Conservation (phyloP, 2,113 vertebrate species). For the Nestor notabilis region DNA sequence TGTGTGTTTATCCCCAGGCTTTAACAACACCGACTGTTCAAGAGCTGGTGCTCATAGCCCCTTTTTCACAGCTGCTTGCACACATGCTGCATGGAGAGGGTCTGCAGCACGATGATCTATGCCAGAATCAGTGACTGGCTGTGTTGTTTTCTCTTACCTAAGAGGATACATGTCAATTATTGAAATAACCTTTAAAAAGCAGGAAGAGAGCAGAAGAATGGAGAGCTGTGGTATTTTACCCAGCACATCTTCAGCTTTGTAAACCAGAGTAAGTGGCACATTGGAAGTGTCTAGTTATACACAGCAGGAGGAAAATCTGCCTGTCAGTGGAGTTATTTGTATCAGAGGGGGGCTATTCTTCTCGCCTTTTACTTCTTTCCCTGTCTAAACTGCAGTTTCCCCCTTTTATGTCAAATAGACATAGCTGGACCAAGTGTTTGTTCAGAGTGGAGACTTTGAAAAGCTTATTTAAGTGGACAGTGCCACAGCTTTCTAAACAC, state of each 20-base stretch:
- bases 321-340: background rate
- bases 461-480: background rate
- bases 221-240: background rate
- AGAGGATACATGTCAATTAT: background rate
- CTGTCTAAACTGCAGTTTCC: background rate
- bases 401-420: background rate
- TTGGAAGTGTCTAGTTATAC: background rate
- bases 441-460: background rate
- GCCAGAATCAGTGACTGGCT: background rate
- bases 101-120: background rate
- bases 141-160: background rate
- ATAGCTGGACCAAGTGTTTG: background rate
- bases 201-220: background rate
- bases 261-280: background rate
- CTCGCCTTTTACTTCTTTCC: background rate
- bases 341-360: background rate
- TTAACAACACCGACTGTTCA: slow-evolving; percentile 22
- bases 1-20: background rate
- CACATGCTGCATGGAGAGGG: background rate
- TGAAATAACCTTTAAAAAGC: background rate
- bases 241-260: background rate
- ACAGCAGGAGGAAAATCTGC: background rate
- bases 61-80: slow-evolving; percentile 1
- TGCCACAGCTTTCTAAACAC: background rate
- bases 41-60: background rate